Percentiles rank a stretch among this genome's conserved stretches.
Conservation (phyloP, 2,797 vertebrate species). For the Centropyge bicolor region DNA sequence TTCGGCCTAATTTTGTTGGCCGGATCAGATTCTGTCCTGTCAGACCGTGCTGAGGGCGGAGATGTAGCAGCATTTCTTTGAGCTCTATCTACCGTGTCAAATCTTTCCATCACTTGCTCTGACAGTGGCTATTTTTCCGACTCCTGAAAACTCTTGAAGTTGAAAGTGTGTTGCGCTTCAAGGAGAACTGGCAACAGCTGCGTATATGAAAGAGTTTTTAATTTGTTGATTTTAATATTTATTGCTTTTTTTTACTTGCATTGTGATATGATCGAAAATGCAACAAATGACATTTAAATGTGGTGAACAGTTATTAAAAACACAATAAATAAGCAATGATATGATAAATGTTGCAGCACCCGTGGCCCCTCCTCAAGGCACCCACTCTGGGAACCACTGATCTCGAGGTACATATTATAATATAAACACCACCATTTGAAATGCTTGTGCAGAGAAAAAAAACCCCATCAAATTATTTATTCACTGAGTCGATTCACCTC, state of each 20-base stretch:
- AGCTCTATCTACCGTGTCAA: background rate
- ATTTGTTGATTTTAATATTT: background rate
- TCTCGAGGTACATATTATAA: background rate
- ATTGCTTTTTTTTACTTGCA: background rate
- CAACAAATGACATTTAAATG: background rate
- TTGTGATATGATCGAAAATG: background rate
- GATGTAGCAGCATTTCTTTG: background rate
- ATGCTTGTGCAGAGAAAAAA: background rate
- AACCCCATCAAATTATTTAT: background rate
- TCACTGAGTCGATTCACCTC: conserved; percentile 85
- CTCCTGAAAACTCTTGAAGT: background rate
- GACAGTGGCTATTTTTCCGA: background rate
- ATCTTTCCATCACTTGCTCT: background rate
- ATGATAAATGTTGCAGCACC: background rate
- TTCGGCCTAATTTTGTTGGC: background rate
- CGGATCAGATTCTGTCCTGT: background rate
- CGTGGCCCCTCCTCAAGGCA: background rate
- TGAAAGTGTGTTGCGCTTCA: background rate
- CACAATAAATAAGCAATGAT: background rate
- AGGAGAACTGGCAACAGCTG: background rate
- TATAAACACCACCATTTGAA: background rate
- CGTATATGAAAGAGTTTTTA: background rate
- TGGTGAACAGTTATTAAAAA: background rate
- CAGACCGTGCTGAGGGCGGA: background rate
- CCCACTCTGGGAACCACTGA: background rate